Evolutionary conservation across 2,797 vertebrate genomes (phyloP).

Genomic region (Trichosurus vulpecula): DNA sequence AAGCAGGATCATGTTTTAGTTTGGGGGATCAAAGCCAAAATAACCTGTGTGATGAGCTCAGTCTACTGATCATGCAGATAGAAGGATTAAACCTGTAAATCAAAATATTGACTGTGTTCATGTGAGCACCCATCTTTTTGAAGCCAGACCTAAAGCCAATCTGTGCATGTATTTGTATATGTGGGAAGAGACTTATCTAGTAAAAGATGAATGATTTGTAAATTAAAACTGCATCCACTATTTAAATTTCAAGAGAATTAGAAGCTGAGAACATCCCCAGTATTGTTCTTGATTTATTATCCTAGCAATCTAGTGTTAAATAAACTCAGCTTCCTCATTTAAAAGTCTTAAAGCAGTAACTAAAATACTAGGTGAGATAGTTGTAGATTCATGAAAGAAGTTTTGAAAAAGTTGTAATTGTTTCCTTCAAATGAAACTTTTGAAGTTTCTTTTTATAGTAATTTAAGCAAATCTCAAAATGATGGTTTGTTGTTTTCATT

Average conservation of each 20-base stretch:
- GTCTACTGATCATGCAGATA: not conserved
- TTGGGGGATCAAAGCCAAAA: not conserved
- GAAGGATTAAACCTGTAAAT: not conserved
- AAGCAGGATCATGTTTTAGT: not conserved
- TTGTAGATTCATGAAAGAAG: not conserved
- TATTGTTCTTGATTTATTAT: not conserved
- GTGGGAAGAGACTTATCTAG: accelerated
- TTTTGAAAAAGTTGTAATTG: not conserved
- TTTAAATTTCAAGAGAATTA: slow-evolving; percentile 10
- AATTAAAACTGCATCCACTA: not conserved
- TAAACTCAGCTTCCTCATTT: not conserved
- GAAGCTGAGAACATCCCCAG: slow-evolving; percentile 30
- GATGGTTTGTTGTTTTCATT: not conserved
- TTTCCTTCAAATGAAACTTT: not conserved
- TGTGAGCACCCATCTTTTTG: too few species aligned
- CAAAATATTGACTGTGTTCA: not conserved
- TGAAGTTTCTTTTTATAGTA: not conserved
- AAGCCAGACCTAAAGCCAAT: not conserved
- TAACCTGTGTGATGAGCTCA: not conserved
- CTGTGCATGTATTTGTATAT: too few species aligned
- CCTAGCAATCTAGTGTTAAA: not conserved
- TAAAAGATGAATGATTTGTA: not conserved
- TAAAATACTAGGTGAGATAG: not conserved
- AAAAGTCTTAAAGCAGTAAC: not conserved
- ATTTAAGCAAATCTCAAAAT: not conserved